Percentiles rank a stretch among this genome's conserved stretches.
These are phyloP conservation scores for Acanthochromis polyacanthus DNA, from an alignment of 2,113 vertebrate genomes.

Conservation along the genomic window DNA sequence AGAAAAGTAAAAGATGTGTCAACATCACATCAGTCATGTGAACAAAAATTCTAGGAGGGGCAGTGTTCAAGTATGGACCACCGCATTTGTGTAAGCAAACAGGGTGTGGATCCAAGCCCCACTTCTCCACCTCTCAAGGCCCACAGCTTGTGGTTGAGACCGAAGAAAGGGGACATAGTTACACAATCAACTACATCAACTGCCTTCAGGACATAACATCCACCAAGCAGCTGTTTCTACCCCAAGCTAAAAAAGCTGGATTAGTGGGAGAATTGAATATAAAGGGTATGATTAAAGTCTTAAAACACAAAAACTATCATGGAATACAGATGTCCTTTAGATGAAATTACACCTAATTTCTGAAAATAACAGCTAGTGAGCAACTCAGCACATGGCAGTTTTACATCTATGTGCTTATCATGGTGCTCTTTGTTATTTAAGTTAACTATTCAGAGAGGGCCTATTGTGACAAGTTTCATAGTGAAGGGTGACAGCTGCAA, in stretches of 20 bases:
- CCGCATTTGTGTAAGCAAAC: slow-evolving; percentile 61
- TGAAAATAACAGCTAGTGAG: not conserved
- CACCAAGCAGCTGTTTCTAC: slow-evolving; percentile 66
- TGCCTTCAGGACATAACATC: slow-evolving; percentile 58
- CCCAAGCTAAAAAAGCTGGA: slow-evolving; percentile 44
- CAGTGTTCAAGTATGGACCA: slow-evolving; percentile 43
- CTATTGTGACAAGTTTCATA: not conserved
- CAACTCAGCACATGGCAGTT: not conserved
- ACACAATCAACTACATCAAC: slow-evolving; percentile 62
- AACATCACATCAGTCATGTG: slow-evolving; percentile 16
- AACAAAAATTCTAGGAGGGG: slow-evolving; percentile 27
- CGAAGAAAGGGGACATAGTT: slow-evolving; percentile 67
- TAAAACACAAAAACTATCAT: not conserved
- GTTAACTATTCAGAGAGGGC: slow-evolving; percentile 16
- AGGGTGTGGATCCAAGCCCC: slow-evolving; percentile 52
- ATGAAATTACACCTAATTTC: not conserved
- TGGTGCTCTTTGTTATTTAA: not conserved
- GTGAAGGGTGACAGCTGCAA: slow-evolving; percentile 57
- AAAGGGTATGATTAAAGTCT: not conserved
- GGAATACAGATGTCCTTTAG: not conserved
- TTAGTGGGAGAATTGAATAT: slow-evolving; percentile 1
- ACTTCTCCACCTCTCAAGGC: slow-evolving; percentile 51
- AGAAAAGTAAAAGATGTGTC: slow-evolving; percentile 13
- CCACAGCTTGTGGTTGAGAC: slow-evolving; percentile 59
- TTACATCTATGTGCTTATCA: not conserved